Base-by-base conservation (phyloP, 1,140 invertebrate species). In the Lepidurus packardi region DNA sequence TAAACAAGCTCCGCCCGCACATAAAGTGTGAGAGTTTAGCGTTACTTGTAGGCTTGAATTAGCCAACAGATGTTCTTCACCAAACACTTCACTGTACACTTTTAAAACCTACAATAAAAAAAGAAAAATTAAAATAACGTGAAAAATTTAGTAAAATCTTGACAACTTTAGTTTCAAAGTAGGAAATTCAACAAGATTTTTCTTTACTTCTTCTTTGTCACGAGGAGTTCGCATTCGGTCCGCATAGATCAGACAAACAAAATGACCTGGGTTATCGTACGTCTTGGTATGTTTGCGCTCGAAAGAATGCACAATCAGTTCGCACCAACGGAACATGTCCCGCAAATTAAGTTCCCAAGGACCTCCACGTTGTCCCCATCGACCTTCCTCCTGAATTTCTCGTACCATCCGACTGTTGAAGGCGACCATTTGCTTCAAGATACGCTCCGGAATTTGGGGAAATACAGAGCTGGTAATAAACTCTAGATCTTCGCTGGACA, bases 271-370 rank as follows among this genome's bases (percentile, higher is more conserved):
- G 81, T 90, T 86, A 13, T 78, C 41, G 44, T n/a, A 43, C 47
- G 21, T 21, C 13, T 43, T 45, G n/a, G 75, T 21, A 80, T 83
- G 82, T 79, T 84, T 82, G 13, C 78, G 78, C 53, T 65, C 53
- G 21, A 65, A 65, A 65, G 53, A 65, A 65, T 21, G 53, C 16
- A 87, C 80, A 2, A 88, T 86, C 0, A 89, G 84, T 83, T 97
- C 90, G 84, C 93, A 96, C 96, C 96, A 99, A 81, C 97, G 90
- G 53, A 92, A 91, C 78, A 99, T 87, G 84, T 99, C 98, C 82
- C 98, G 88, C 44, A 99, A 86, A 87, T 99, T 99, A 85, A 98
- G 95, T 85, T 99, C 98, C 92, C 94, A 99, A 0, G 96, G 96
- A 1, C 91, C 89, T 7, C 96, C 95, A 83, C 86, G 88, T 79